Base-by-base conservation (phyloP, 2,113 vertebrate species). In the Benitochromis conjunctus region DNA sequence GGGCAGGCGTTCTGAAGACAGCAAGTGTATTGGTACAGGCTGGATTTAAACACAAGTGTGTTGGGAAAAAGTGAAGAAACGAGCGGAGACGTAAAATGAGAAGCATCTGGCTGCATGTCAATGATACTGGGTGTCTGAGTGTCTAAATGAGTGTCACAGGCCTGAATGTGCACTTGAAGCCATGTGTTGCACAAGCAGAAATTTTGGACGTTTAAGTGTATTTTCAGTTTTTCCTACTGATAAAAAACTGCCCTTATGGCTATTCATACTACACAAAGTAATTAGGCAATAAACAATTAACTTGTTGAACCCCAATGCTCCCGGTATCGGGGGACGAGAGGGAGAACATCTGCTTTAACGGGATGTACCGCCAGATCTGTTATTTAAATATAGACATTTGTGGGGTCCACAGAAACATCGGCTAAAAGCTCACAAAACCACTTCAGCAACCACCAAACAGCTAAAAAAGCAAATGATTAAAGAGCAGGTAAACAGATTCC, bases 111-210 rank as follows among this genome's bases (percentile, higher is more conserved):
- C 58, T 19, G 9, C 58, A 34, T 34, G 34, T 60, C 57, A 62
- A 1, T 1, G 3, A 62, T 62, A 34, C 6, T 62, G 58, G 1
- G 58, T 34, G 34, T 34, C 58, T 34, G 58, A 62, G 58, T 62
- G 29, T 34, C 29, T 62, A 62, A 62, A 62, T 62, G 57, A 19
- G 57, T 0, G 5, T 19, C 29, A 34, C 57, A 60, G 16, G 29
- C 2, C 57, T 34, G 57, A 60, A 60, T 34, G 16, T 0, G 9
- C 10, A 1, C 58, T 62, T 60, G 9, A 60, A 34, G 16, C 16
- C 29, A 60, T 34, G n/a, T n/a, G n/a, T n/a, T n/a, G 34, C 26
- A 31, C 57, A 62, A 62, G 19, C 34, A 62, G 0, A 11, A 0
- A 62, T 62, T 34, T 11, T 62, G 58, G 18, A 36, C 1, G 18